Evolutionary conservation across 2,797 vertebrate genomes (phyloP).

Genomic region (Tarsius wallacei): DNA sequence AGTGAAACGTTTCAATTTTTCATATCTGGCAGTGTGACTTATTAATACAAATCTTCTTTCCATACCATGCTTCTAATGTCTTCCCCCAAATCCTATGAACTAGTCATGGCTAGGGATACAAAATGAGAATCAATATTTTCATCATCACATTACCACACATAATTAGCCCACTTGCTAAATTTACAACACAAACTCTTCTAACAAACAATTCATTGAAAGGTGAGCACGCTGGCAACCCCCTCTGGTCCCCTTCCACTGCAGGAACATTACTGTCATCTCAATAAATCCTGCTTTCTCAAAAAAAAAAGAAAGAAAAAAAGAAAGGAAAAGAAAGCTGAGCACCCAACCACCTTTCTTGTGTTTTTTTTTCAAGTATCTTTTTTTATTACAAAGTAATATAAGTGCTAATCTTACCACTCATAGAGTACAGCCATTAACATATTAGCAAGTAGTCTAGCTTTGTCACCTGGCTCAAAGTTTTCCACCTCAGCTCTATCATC

Average conservation of each 20-base stretch:
- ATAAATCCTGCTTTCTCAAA: too few species aligned
- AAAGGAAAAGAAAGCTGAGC: too few species aligned
- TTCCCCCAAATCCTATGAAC: constrained; percentile 12
- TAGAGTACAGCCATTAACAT: not conserved
- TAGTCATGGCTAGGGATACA: not conserved
- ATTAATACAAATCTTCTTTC: constrained; percentile 20
- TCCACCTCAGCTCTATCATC: not conserved
- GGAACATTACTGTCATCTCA: too few species aligned
- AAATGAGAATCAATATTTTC: not conserved
- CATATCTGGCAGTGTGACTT: not conserved
- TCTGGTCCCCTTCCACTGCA: too few species aligned
- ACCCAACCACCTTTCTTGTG: not conserved
- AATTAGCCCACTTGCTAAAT: not conserved
- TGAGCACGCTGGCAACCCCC: not conserved
- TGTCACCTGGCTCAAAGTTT: not conserved
- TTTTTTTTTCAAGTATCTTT: not conserved
- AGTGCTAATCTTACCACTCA: not conserved
- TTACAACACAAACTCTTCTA: not conserved
- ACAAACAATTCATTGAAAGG: not conserved
- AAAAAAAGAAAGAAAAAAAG: too few species aligned
- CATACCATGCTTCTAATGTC: not conserved
- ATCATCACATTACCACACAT: not conserved
- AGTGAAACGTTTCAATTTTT: constrained; percentile 7
- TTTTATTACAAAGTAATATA: too few species aligned
- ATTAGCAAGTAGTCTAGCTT: not conserved